phyloP scores from a whole-genome alignment of 2,113 vertebrate genomes.

The Crocuta crocuta region DNA sequence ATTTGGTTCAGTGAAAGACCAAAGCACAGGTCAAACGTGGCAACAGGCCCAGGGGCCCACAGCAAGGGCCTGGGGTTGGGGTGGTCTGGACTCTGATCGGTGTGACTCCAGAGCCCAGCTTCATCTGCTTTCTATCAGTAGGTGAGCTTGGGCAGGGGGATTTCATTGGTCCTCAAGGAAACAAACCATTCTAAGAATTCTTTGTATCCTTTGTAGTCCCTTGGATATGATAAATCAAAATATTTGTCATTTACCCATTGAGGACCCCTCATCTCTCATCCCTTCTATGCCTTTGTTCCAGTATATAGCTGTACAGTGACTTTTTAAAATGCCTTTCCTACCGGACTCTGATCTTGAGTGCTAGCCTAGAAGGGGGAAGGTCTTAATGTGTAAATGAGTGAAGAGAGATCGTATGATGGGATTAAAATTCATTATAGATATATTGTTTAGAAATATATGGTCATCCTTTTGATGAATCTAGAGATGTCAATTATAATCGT shows the following conservation, averaged over 20 bases:
- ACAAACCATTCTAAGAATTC: neutral
- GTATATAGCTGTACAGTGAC: neutral
- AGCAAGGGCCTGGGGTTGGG: neutral
- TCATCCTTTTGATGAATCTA: neutral
- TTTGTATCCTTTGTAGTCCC: neutral
- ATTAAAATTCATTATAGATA: neutral
- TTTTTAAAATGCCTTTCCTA: neutral
- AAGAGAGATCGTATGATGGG: neutral
- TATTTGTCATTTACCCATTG: neutral
- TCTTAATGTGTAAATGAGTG: neutral
- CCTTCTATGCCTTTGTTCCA: neutral
- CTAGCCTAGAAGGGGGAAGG: neutral
- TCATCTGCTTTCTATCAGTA: too few relatives aligned
- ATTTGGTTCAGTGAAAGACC: neutral
- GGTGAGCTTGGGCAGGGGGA: neutral
- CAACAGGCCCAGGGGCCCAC: neutral
- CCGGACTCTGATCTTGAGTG: neutral
- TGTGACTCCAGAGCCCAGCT: neutral
- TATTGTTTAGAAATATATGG: neutral
- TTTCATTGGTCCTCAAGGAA: neutral
- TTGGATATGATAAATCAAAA: neutral
- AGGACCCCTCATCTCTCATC: neutral
- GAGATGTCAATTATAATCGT: neutral
- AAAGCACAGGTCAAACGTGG: neutral
- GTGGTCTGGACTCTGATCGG: neutral